These are phyloP conservation scores for Pseudorhiza aurosa DNA, from an alignment of 30 jellyfish, hydroid and myxozoan genomes.

Conservation along the genomic window DNA sequence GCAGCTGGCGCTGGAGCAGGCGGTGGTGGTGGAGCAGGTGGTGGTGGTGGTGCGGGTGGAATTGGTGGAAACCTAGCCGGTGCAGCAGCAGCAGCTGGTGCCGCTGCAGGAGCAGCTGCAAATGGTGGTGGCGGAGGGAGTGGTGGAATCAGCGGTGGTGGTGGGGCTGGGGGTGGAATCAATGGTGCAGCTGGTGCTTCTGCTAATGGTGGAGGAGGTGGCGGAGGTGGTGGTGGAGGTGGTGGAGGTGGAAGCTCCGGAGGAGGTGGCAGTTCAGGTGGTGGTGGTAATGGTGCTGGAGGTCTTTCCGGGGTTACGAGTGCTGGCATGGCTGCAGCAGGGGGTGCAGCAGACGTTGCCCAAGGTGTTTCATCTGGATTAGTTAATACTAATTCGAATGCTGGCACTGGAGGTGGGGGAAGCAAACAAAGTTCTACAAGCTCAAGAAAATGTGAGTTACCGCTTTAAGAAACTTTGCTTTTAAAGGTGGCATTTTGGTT, in stretches of 20 bases:
- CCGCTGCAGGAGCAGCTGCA: constrained; percentile 35
- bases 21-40: constrained; percentile 50
- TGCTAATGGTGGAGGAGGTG: constrained; percentile 51
- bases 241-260: constrained; percentile 48
- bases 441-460: constrained; percentile 56
- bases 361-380: constrained; percentile 56
- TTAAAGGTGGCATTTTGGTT: background rate
- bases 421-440: constrained; percentile 26
- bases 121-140: constrained; percentile 26
- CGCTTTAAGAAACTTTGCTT: background rate
- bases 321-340: constrained; percentile 64
- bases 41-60: constrained; percentile 41
- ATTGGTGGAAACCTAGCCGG: constrained; percentile 49
- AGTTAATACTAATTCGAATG: constrained; percentile 37
- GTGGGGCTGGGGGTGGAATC: constrained; percentile 39
- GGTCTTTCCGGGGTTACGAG: constrained; percentile 63
- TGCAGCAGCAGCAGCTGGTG: constrained; percentile 32
- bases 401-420: constrained; percentile 41
- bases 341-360: constrained; percentile 60
- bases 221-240: constrained; percentile 69
- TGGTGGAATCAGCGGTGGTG: constrained; percentile 52
- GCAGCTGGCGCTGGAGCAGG: constrained; percentile 51
- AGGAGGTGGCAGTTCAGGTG: constrained; percentile 51
- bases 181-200: constrained; percentile 44
- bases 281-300: constrained; percentile 75